Evolutionary conservation across 2,797 vertebrate species (phyloP).

Genomic region (Podarcis siculus): DNA sequence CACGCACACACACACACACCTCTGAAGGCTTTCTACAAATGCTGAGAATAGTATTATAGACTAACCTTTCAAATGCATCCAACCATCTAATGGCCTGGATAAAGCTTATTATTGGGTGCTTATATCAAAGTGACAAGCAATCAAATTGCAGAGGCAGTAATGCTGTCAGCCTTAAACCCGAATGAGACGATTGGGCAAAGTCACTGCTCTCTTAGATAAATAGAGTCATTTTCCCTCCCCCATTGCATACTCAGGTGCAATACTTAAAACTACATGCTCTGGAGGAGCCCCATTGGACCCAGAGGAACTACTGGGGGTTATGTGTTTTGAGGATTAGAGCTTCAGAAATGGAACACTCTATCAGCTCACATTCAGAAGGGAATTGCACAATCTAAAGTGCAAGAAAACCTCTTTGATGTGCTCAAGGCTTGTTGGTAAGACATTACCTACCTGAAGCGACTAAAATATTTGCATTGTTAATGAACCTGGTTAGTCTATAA

Average conservation of each 20-base stretch:
- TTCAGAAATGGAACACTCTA: background rate
- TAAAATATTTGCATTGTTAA: conserved; percentile 44
- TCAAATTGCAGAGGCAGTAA: conserved; percentile 39
- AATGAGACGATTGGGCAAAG: conserved; percentile 19
- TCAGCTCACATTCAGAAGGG: conserved; percentile 15
- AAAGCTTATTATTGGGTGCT: conserved; percentile 34
- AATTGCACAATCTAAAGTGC: conserved; percentile 17
- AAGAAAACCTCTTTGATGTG: conserved; percentile 34
- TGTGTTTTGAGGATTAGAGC: conserved; percentile 17
- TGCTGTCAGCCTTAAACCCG: conserved; percentile 28
- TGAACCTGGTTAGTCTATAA: conserved; percentile 26
- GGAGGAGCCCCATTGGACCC: conserved; percentile 1
- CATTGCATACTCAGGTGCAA: background rate
- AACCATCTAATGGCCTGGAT: conserved; percentile 16
- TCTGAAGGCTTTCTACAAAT: conserved; percentile 18
- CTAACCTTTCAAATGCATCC: conserved; percentile 39
- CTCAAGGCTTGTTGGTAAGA: conserved; percentile 21
- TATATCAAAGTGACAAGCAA: conserved; percentile 38
- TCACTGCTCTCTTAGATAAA: background rate
- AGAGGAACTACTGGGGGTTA: background rate
- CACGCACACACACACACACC: background rate
- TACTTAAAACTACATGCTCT: background rate
- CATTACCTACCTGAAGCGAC: conserved; percentile 25
- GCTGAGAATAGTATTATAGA: conserved; percentile 31
- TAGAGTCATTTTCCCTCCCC: background rate